Conservation (phyloP, 2,113 vertebrate genomes). For the Sorex fumeus region DNA sequence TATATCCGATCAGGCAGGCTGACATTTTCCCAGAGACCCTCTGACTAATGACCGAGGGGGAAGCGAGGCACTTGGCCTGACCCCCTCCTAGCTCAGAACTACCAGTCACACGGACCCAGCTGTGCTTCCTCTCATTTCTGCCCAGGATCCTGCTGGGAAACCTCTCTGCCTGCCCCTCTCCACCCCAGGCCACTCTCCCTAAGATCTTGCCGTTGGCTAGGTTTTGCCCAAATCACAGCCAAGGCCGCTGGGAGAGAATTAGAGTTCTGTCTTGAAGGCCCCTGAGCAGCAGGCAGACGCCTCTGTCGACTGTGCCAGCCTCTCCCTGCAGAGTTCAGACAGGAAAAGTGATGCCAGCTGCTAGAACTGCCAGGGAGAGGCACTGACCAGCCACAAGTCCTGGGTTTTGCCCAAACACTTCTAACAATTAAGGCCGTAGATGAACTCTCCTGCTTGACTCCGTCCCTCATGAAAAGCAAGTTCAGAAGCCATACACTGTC, state of each 20-base stretch:
- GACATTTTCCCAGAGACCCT: conserved; percentile 61
- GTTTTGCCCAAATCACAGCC: conserved; percentile 50
- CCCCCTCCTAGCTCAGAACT: background rate
- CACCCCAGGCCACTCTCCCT: conserved; percentile 17
- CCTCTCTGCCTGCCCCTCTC: background rate
- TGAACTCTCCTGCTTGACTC: conserved; percentile 52
- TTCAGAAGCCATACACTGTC: conserved; percentile 66
- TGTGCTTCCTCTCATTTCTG: conserved; percentile 20
- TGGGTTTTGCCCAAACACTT: conserved; percentile 39
- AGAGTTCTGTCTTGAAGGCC: conserved; percentile 47
- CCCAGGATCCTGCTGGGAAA: conserved; percentile 52
- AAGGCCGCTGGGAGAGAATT: conserved; percentile 42
- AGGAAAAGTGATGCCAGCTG: background rate
- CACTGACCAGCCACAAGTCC: conserved; percentile 3
- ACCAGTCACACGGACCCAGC: conserved; percentile 57
- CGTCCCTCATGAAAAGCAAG: conserved; percentile 63
- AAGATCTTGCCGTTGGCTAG: background rate
- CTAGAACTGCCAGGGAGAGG: background rate
- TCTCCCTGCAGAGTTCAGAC: conserved; percentile 59
- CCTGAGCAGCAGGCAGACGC: background rate
- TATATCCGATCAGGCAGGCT: conserved; percentile 59
- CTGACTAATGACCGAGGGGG: conserved; percentile 58
- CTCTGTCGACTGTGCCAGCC: background rate
- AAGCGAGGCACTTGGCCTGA: conserved; percentile 22
- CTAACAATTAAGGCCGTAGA: conserved; percentile 61